Evolutionary conservation across 2,888 invertebrate genomes (phyloP), one percentile per base, ranked within the genome.

Genomic region (Pelosia muscerda): DNA sequence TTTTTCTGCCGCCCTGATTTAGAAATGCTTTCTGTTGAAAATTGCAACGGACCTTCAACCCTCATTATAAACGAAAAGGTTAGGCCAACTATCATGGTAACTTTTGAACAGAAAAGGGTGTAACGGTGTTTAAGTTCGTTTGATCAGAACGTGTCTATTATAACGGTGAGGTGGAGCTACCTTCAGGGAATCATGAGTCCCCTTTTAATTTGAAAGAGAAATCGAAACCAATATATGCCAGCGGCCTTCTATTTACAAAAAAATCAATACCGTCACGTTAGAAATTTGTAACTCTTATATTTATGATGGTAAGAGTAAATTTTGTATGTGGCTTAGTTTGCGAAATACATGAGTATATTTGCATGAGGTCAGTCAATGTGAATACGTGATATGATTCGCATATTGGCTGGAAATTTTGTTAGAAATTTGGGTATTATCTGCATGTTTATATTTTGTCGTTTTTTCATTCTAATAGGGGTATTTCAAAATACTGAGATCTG

Each of bases 201-300:
- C 88, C 83, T 85, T 87, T 88, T 88, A 88, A 88, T 88, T 88
- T 88, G 83, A 81, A 81, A 82, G 81, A 84, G 85, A 86, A 88
- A 88, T 86, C 88, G 86, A 85, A 88, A 86, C 82, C 81, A 74
- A 78, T 79, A 77, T 80, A 68, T 79, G 73, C 72, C 70, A 63
- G 71, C 66, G 76, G 69, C 77, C 76, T 77, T 75, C 69, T 54
- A 71, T 68, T 23, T 19, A 58, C 66, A 59, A 68, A 59, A 9
- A 58, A 65, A 26, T 25, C 6, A 38, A 11, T 61, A 22, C 59
- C 13, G 0, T 0, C 49, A 2, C 19, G 15, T 28, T 28, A 22
- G 53, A 31, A 23, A 38, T 22, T 9, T 0, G 2, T 2, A 8
- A 60, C 8, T n/a, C 53, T 76, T 81, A 60, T 71, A 8, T 15